These are phyloP conservation scores for Calonectris borealis DNA, from an alignment of 2,113 vertebrate species.

Conservation along the genomic window DNA sequence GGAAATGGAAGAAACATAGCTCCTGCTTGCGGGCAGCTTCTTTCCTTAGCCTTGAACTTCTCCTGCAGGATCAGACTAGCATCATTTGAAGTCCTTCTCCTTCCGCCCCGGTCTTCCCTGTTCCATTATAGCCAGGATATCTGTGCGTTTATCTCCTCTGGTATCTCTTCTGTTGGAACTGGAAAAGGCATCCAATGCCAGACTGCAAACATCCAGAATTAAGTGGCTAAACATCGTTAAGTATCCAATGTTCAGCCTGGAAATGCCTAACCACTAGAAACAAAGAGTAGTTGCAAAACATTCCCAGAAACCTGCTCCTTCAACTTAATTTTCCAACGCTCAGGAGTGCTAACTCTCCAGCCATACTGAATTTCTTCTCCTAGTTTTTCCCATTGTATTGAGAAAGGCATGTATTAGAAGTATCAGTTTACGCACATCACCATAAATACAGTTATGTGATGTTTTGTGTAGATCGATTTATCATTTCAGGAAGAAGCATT, in stretches of 20 bases:
- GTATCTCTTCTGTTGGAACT: background rate
- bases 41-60: background rate
- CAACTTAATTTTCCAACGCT: background rate
- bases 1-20: background rate
- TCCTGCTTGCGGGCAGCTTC: rapidly evolving
- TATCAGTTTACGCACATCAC: background rate
- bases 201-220: background rate
- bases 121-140: background rate
- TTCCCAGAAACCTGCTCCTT: background rate
- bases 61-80: background rate
- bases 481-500: background rate
- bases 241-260: background rate
- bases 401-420: background rate
- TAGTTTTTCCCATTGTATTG: background rate
- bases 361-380: background rate
- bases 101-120: background rate
- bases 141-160: background rate
- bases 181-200: background rate
- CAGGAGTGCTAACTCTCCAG: background rate
- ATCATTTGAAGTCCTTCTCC: background rate
- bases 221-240: background rate
- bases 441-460: background rate
- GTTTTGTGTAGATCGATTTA: background rate
- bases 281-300: background rate
- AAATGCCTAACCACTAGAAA: background rate